Evolutionary conservation across 2,113 vertebrate species (phyloP).

Genomic region (Stigmatopora nigra): DNA sequence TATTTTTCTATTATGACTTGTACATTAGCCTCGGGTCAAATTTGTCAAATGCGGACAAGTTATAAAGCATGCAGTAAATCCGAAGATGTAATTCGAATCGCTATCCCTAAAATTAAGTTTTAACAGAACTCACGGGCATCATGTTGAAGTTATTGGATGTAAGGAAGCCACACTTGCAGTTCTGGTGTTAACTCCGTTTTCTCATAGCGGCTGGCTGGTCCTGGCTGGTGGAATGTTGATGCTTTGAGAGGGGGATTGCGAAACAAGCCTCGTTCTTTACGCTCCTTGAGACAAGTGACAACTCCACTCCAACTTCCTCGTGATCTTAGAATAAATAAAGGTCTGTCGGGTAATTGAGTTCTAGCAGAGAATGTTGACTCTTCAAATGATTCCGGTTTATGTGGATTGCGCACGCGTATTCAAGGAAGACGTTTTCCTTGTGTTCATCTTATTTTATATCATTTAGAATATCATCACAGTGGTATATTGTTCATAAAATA

Average conservation of each 20-base stretch:
- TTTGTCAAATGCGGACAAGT: too few species aligned
- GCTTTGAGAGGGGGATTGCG: neutral
- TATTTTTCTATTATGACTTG: too few species aligned
- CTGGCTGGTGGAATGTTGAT: neutral
- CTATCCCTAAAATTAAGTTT: too few species aligned
- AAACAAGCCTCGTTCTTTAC: neutral
- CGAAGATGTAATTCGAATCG: too few species aligned
- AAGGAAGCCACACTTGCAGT: too few species aligned
- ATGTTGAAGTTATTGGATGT: constrained; percentile 17
- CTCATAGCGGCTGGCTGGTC: neutral
- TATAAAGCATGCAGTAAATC: too few species aligned
- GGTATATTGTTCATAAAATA: neutral
- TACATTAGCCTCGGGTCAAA: too few species aligned
- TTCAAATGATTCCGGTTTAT: neutral
- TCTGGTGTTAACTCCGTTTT: neutral
- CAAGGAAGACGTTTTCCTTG: neutral
- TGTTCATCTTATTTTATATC: neutral
- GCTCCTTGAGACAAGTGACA: neutral
- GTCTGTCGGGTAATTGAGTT: constrained; percentile 44
- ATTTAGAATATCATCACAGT: neutral
- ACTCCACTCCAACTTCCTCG: neutral
- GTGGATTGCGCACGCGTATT: neutral
- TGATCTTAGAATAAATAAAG: constrained; percentile 14
- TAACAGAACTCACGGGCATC: constrained; percentile 46
- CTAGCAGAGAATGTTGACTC: neutral